Conservation (phyloP, 1,140 invertebrate genomes). For the Calliphora vicina region DNA sequence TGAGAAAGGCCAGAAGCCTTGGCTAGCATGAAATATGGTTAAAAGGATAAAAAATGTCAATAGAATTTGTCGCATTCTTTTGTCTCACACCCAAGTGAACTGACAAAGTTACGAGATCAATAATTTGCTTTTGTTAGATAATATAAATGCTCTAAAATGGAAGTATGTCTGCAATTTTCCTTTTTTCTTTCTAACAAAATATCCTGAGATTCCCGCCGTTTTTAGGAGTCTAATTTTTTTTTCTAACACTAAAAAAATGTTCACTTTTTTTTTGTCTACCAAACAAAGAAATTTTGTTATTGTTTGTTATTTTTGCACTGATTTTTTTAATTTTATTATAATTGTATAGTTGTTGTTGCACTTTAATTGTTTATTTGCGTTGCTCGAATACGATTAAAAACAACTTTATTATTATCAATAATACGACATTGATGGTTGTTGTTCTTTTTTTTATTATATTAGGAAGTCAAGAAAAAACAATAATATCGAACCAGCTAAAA, state of each 20-base stretch:
- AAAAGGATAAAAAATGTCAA: slow-evolving; percentile 36
- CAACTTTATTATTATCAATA: slow-evolving; percentile 7
- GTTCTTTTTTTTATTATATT: not conserved
- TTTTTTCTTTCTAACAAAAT: not conserved
- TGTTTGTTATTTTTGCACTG: not conserved
- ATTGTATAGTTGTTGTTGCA: not conserved
- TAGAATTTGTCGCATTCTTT: not conserved
- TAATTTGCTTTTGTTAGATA: too few relatives aligned
- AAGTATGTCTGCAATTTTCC: too few relatives aligned
- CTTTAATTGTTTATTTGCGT: slow-evolving; percentile 1
- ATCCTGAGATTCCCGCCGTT: not conserved
- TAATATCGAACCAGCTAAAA: not conserved
- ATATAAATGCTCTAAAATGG: too few relatives aligned
- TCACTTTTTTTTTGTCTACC: not conserved
- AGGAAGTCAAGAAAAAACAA: not conserved
- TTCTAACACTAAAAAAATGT: not conserved
- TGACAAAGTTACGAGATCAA: not conserved
- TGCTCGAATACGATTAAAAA: not conserved
- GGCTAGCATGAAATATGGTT: slow-evolving; percentile 19
- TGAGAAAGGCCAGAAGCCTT: slow-evolving; percentile 51
- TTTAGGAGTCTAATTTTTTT: not conserved
- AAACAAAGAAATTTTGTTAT: not conserved
- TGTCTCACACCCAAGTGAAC: not conserved
- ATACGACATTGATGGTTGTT: not conserved
- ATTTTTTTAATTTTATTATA: not conserved